Evolutionary conservation across 2,888 invertebrate species (phyloP).

Genomic region (Caenorhabditis auriculariae): DNA sequence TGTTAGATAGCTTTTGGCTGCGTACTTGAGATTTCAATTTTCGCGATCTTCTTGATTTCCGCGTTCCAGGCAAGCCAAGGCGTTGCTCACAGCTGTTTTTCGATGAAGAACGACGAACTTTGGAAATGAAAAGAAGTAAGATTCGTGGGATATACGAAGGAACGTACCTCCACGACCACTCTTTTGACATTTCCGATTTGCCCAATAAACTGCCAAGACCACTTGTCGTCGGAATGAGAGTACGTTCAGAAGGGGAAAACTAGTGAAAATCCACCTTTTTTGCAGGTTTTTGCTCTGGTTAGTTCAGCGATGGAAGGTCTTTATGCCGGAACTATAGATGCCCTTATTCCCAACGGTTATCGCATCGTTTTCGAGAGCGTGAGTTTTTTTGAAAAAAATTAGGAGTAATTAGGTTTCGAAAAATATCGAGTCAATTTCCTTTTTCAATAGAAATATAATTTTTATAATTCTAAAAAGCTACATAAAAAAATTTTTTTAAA

Average conservation of each 20-base stretch:
- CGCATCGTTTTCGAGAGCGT: constrained; percentile 62
- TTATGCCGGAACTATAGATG: constrained; percentile 61
- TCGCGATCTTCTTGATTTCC: too few species aligned
- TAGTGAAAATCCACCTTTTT: neutral
- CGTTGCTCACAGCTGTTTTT: constrained; percentile 92
- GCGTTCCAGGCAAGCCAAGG: constrained; percentile 80
- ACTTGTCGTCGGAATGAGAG: constrained; percentile 50
- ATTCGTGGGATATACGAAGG: constrained; percentile 81
- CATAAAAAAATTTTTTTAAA: neutral
- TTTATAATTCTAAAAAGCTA: neutral
- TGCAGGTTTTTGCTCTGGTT: constrained; percentile 46
- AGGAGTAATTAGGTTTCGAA: too few species aligned
- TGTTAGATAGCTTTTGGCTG: too few species aligned
- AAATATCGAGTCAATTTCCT: too few species aligned
- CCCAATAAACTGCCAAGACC: constrained; percentile 50
- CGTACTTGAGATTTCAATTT: too few species aligned
- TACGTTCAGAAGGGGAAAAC: constrained; percentile 8
- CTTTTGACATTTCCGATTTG: constrained; percentile 44
- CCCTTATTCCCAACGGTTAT: constrained; percentile 56
- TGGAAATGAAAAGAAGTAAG: constrained; percentile 85
- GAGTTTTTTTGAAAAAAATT: constrained; percentile 8
- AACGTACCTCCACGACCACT: constrained; percentile 20
- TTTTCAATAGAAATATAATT: neutral
- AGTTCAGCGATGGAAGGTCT: constrained; percentile 57
- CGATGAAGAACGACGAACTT: constrained; percentile 85